These are phyloP conservation scores for Vidua chalybeata DNA, from an alignment of 2,113 vertebrate species.

Conservation along the genomic window DNA sequence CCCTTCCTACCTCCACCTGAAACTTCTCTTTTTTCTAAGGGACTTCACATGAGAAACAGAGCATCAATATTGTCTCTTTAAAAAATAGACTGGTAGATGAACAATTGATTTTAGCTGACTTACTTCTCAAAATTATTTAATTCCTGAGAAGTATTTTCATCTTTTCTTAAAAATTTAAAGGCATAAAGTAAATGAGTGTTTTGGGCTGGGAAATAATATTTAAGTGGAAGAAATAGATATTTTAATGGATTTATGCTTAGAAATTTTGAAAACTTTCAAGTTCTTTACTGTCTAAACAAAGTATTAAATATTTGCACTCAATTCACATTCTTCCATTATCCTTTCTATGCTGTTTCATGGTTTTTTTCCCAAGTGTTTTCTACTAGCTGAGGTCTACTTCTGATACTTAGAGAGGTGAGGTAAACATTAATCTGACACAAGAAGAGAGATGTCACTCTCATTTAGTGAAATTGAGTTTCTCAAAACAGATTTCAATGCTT, in stretches of 20 bases:
- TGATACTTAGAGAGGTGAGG: not conserved
- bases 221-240: not conserved
- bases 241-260: not conserved
- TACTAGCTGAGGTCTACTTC: not conserved
- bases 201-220: not conserved
- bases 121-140: fast-evolving
- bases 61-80: not conserved
- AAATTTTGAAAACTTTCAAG: not conserved
- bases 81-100: not conserved
- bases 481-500: not conserved
- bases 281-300: not conserved
- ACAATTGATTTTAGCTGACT: not conserved
- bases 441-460: not conserved
- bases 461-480: not conserved
- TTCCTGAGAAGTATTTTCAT: not conserved
- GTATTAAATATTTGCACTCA: not conserved
- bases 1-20: not conserved
- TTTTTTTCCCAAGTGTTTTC: not conserved
- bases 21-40: not conserved
- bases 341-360: not conserved
- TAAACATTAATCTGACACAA: not conserved
- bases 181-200: not conserved
- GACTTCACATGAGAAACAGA: not conserved
- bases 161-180: not conserved
- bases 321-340: not conserved